phyloP scores from a whole-genome alignment of 1,140 invertebrate species.

The Tenebrio molitor region DNA sequence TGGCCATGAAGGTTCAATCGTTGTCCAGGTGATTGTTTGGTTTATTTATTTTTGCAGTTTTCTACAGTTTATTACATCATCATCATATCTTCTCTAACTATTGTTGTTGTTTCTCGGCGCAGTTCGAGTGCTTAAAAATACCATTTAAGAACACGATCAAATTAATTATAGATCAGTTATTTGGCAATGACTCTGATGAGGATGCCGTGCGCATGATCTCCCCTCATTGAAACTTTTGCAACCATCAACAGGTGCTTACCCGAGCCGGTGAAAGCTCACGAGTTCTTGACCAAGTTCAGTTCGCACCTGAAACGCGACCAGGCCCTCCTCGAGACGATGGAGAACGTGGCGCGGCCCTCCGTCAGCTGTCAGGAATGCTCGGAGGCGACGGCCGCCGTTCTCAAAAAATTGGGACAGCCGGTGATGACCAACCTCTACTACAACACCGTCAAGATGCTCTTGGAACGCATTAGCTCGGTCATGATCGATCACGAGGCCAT shows the following conservation, averaged over 20 bases:
- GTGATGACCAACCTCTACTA: conserved; percentile 96
- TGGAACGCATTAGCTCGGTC: conserved; percentile 94
- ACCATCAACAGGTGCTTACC: conserved; percentile 87
- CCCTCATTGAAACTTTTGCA: no score
- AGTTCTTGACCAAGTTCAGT: conserved; percentile 93
- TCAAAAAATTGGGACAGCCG: conserved; percentile 94
- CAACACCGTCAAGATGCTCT: conserved; percentile 91
- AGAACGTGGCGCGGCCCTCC: conserved; percentile 87
- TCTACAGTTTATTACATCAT: not conserved
- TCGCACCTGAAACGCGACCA: conserved; percentile 84
- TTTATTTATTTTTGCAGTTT: not conserved
- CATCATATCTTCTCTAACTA: no score
- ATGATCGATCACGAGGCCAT: conserved; percentile 94
- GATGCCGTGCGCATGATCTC: no score
- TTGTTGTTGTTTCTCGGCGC: no score
- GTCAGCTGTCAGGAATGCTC: conserved; percentile 93
- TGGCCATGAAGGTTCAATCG: conserved; percentile 64
- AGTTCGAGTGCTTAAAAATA: no score
- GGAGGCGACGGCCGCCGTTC: conserved; percentile 83
- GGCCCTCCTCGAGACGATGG: conserved; percentile 85
- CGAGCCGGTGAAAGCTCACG: conserved; percentile 92
- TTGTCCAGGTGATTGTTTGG: conserved; percentile 30
- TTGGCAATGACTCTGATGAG: no score
- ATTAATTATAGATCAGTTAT: no score
- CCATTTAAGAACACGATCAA: no score